These are phyloP conservation scores for Tyria jacobaeae DNA, from an alignment of 2,888 invertebrate species.

Conservation along the genomic window DNA sequence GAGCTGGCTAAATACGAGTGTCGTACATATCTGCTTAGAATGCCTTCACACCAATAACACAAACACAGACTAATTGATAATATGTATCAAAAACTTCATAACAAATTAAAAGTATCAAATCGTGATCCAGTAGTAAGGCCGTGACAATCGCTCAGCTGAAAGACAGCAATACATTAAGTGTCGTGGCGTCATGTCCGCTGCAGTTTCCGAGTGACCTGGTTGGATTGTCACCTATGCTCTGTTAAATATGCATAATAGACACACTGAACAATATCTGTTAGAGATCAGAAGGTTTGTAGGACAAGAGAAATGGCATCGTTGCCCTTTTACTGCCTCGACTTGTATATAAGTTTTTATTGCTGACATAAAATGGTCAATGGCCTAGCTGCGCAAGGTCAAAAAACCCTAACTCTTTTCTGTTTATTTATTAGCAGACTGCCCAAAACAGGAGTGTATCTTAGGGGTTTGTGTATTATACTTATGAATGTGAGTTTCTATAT, in stretches of 20 bases:
- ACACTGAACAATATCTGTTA: slow-evolving; percentile 9
- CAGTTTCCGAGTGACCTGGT: slow-evolving; percentile 64
- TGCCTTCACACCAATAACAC: too few relatives aligned
- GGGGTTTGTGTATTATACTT: too few relatives aligned
- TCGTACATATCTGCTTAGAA: too few relatives aligned
- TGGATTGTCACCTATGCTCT: slow-evolving; percentile 30
- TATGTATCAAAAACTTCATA: neutral
- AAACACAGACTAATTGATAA: neutral
- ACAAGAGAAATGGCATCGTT: neutral
- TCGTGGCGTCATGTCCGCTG: slow-evolving; percentile 53
- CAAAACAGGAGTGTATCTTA: too few relatives aligned
- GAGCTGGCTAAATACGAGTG: too few relatives aligned
- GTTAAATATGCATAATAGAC: neutral
- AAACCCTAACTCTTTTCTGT: too few relatives aligned
- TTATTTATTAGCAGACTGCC: too few relatives aligned
- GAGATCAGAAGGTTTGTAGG: slow-evolving; percentile 12
- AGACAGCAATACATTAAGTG: slow-evolving; percentile 64
- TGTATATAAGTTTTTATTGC: neutral
- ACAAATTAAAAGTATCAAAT: neutral
- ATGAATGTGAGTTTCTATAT: too few relatives aligned
- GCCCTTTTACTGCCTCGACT: neutral
- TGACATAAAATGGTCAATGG: neutral
- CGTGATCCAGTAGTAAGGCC: neutral
- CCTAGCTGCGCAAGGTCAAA: too few relatives aligned
- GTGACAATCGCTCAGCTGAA: slow-evolving; percentile 28